Percentiles rank a stretch among this genome's conserved stretches.
Evolutionary conservation across 2,888 invertebrate genomes (phyloP).

Genomic region (Camponotus fellah): DNA sequence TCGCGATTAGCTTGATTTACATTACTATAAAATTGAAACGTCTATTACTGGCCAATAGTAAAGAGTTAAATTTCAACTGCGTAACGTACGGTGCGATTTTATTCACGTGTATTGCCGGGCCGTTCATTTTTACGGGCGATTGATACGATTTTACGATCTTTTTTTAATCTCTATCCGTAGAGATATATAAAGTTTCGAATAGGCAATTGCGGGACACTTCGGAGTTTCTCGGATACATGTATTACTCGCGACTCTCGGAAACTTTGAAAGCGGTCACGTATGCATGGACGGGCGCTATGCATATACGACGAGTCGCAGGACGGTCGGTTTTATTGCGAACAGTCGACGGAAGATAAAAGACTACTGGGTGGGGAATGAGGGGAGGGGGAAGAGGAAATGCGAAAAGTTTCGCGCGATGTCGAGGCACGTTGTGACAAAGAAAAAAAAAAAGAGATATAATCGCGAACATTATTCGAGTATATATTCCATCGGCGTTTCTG

Average conservation of each 20-base stretch:
- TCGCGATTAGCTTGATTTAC: constrained; percentile 15
- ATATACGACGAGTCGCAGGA: constrained; percentile 50
- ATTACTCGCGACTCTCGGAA: constrained; percentile 28
- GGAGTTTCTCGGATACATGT: not conserved
- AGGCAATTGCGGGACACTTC: not conserved
- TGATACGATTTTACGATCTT: constrained; percentile 14
- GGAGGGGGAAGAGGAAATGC: constrained; percentile 57
- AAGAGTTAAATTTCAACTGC: constrained; percentile 31
- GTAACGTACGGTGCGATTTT: not conserved
- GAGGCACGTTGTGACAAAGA: constrained; percentile 13
- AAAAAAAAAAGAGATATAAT: not conserved
- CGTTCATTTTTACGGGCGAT: constrained; percentile 2
- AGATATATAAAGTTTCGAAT: constrained; percentile 1
- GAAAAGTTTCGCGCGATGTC: constrained; percentile 68
- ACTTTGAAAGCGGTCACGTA: constrained; percentile 32
- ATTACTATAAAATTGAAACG: not conserved
- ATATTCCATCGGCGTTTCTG: constrained; percentile 9
- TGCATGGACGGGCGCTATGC: constrained; percentile 26
- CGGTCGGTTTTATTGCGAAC: constrained; percentile 65
- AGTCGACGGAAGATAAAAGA: constrained; percentile 65
- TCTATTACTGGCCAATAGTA: not conserved
- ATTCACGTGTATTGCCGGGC: not conserved
- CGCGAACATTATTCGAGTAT: constrained; percentile 44
- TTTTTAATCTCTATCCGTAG: not conserved
- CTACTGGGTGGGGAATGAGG: not conserved